A percentile compares a stretch with the other conserved stretches of the same genome.
phyloP scores from a whole-genome alignment of 2,113 vertebrate species.

The Apodemus sylvaticus region DNA sequence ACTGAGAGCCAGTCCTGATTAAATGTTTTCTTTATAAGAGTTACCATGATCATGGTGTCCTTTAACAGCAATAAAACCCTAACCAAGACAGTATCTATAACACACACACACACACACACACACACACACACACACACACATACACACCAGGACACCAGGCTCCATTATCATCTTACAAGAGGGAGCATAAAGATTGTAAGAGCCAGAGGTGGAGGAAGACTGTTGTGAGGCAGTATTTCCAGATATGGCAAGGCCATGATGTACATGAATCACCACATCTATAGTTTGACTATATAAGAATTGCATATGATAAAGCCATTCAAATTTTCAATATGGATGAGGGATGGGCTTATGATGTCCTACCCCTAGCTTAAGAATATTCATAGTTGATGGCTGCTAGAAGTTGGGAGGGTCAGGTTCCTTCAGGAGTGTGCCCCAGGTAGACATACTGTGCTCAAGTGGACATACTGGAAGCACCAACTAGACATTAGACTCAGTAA shows the following conservation, averaged over 20 bases:
- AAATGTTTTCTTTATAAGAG: background rate
- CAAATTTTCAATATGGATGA: background rate
- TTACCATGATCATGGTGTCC: background rate
- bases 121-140: background rate
- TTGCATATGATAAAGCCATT: background rate
- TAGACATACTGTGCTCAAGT: background rate
- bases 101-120: background rate
- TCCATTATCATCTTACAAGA: background rate
- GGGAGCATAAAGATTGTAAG: background rate
- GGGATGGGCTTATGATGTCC: background rate
- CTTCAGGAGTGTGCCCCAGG: background rate
- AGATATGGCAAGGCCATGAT: background rate
- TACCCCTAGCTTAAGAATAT: background rate
- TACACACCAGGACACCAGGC: too few species aligned
- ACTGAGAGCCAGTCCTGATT: background rate
- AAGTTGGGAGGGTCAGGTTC: background rate
- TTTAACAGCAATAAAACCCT: background rate
- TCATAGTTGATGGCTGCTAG: background rate
- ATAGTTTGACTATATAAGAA: background rate
- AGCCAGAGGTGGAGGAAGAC: background rate
- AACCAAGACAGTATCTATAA: background rate
- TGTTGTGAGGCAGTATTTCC: background rate
- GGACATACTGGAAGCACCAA: background rate
- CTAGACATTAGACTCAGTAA: background rate
- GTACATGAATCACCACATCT: background rate